Base-by-base conservation (phyloP, 1,140 invertebrate species). In the Cephus cinctus region DNA sequence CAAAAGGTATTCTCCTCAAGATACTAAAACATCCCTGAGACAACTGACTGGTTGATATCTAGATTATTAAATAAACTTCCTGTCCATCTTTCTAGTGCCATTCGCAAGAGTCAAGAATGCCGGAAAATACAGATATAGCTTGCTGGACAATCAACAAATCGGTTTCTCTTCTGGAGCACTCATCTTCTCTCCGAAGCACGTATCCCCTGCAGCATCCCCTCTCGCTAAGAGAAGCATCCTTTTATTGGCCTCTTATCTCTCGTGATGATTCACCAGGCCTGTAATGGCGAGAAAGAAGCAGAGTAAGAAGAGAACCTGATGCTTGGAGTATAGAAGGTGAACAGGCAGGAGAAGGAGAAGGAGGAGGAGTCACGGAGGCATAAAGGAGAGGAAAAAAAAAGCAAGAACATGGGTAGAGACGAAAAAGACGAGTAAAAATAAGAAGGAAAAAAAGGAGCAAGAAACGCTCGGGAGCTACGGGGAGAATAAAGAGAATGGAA, bases 181-280 rank as follows among this genome's bases (percentile, higher is more conserved):
- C 11, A 0, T 15, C 21, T 8, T 14, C 38, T 32, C 25, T 11
- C 12, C 12, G 6, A n/a, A 27, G 25, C 25, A 27, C 25, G 25
- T 27, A 27, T 45, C 14, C 22, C 25, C 38, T 5, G 16, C 18
- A 11, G 6, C 31, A 11, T 8, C 43, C 9, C 14, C 18, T 31
- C 42, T 50, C 50, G 34, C 42, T 50, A 50, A 43, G 50, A 35
- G 43, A 49, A 50, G n/a, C n/a, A n/a, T 61, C 50, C 50, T 59
- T 61, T 61, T 59, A 54, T 60, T 60, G 57, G 54, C 31, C 53
- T 27, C 50, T 60, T 60, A 60, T 60, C 57, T 60, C 35, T n/a
- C n/a, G 52, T 50, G 58, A 54, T 60, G 58, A 60, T 61, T 60
- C 58, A 60, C 40, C 57, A 27, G 16, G 9, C 50, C 50, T 41